These are phyloP conservation scores for Ochotona curzoniae DNA, from an alignment of 2,113 vertebrate species.

Conservation along the genomic window DNA sequence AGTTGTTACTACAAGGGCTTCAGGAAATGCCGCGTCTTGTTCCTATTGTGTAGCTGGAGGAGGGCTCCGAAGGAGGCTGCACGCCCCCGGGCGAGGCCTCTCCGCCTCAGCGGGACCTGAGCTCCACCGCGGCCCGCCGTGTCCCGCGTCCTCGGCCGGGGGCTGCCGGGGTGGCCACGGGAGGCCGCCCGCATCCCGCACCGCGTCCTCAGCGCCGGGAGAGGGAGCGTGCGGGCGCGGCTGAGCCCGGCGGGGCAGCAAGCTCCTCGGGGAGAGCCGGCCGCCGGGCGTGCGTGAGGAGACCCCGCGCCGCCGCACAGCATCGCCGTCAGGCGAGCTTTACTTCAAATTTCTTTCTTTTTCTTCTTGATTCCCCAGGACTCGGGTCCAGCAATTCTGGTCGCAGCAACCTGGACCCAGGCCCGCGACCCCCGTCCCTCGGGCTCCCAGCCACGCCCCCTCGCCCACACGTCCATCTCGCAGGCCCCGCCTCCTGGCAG, in stretches of 20 bases:
- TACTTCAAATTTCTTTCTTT: background rate
- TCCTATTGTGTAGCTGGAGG: conserved; percentile 58
- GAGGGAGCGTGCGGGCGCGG: too few relatives aligned
- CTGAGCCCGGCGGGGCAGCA: too few relatives aligned
- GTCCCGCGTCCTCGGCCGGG: too few relatives aligned
- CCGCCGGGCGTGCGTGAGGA: too few relatives aligned
- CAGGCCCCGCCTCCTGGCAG: conserved; percentile 64
- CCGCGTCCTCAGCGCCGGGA: too few relatives aligned
- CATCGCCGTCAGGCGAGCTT: background rate
- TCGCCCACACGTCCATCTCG: conserved; percentile 4
- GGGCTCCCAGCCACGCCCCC: conserved; percentile 15
- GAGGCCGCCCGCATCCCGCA: too few relatives aligned
- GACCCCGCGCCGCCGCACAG: too few relatives aligned
- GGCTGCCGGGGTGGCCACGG: too few relatives aligned
- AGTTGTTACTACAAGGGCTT: conserved; percentile 61
- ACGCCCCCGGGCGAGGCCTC: too few relatives aligned
- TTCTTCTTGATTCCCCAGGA: conserved; percentile 62
- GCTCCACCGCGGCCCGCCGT: background rate
- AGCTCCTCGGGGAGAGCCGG: too few relatives aligned
- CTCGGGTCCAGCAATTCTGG: conserved; percentile 69
- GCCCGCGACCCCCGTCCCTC: conserved; percentile 77
- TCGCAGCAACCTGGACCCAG: conserved; percentile 79
- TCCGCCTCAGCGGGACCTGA: conserved; percentile 8
- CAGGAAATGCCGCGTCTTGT: conserved; percentile 69
- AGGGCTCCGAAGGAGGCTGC: too few relatives aligned